These are phyloP conservation scores for Pagetopsis macropterus DNA, from an alignment of 2,797 vertebrate genomes.

Conservation along the genomic window DNA sequence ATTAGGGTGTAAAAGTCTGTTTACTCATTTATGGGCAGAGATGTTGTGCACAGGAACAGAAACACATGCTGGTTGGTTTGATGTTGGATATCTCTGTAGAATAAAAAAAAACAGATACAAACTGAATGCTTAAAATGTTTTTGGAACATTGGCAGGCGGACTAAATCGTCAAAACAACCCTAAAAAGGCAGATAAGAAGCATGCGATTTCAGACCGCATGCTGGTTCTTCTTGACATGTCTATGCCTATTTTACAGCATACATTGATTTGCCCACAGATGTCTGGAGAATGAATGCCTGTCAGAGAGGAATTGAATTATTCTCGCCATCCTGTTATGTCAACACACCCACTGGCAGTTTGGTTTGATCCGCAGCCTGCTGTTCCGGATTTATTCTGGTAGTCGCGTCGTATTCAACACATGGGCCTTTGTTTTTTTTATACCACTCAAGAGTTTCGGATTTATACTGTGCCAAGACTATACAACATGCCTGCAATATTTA, in stretches of 20 bases:
- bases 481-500: slow-evolving; percentile 42
- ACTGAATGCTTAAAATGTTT: slow-evolving; percentile 42
- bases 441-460: slow-evolving; percentile 23
- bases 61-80: slow-evolving; percentile 14
- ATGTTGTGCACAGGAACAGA: not conserved
- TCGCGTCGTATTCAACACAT: slow-evolving; percentile 32
- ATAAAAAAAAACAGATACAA: slow-evolving; percentile 8
- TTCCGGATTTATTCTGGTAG: slow-evolving; percentile 36
- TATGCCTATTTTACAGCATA: slow-evolving; percentile 47
- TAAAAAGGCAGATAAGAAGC: slow-evolving; percentile 14
- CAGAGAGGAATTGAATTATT: slow-evolving; percentile 42
- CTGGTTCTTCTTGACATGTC: slow-evolving; percentile 17
- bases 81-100: slow-evolving; percentile 26
- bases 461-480: slow-evolving; percentile 37
- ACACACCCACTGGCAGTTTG: slow-evolving; percentile 41
- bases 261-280: slow-evolving; percentile 45
- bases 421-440: slow-evolving; percentile 13
- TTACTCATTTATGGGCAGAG: slow-evolving; percentile 7
- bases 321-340: slow-evolving; percentile 41
- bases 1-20: slow-evolving; percentile 12
- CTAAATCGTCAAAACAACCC: slow-evolving; percentile 1
- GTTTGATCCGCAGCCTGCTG: slow-evolving; percentile 50
- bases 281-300: slow-evolving; percentile 40
- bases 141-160: slow-evolving; percentile 10
- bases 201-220: slow-evolving; percentile 22